Conservation (phyloP, 2,888 invertebrate species). For the Poecilobothrus nobilitatus region DNA sequence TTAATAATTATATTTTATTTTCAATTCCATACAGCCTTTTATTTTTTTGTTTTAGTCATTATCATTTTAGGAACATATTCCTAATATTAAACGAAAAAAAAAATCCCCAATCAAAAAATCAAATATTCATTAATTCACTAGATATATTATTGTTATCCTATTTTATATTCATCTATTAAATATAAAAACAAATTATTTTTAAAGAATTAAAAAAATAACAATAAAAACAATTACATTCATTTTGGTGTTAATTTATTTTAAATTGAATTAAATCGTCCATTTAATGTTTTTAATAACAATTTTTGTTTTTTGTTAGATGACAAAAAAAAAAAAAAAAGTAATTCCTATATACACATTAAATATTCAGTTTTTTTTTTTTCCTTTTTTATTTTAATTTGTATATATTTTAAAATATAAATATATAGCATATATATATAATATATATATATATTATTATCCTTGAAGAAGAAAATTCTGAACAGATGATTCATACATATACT, state of each 20-base stretch:
- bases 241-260: not conserved
- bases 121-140: too few species aligned
- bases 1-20: too few species aligned
- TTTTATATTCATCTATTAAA: not conserved
- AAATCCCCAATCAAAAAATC: too few species aligned
- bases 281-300: not conserved
- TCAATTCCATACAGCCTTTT: too few species aligned
- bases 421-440: not conserved
- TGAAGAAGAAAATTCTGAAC: not conserved
- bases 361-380: too few species aligned
- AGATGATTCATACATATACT: not conserved
- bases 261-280: not conserved
- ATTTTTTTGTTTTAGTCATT: too few species aligned
- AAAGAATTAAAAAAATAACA: not conserved
- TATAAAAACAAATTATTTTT: not conserved
- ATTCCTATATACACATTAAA: too few species aligned
- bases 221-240: not conserved
- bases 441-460: not conserved
- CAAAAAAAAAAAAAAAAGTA: too few species aligned
- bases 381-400: too few species aligned
- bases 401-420: not conserved
- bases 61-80: too few species aligned
- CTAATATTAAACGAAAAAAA: too few species aligned
- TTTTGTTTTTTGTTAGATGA: not conserved
- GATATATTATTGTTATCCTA: too few species aligned